Percentiles rank a stretch among this genome's conserved stretches.
Evolutionary conservation across 1,140 invertebrate species (phyloP).

Genomic region (Palaemon carinicauda): DNA sequence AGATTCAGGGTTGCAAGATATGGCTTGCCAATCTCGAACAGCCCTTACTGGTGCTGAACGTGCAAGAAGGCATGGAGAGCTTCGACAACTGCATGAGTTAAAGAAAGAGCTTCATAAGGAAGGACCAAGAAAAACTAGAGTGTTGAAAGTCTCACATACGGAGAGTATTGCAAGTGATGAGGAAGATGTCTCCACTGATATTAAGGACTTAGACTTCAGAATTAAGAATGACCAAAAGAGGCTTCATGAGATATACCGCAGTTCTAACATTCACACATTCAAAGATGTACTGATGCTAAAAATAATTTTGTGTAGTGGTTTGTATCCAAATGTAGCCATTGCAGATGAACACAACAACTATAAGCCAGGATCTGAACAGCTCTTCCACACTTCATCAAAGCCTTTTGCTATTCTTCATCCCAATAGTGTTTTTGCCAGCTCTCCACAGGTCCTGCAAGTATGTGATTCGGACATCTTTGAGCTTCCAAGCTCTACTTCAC

Average conservation of each 20-base stretch:
- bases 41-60: constrained; percentile 75
- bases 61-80: constrained; percentile 82
- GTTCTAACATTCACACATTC: constrained; percentile 77
- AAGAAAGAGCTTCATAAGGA: constrained; percentile 75
- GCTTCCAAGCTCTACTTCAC: constrained; percentile 71
- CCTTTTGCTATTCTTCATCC: constrained; percentile 91
- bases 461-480: constrained; percentile 77
- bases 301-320: constrained; percentile 86
- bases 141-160: constrained; percentile 71
- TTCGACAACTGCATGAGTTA: constrained; percentile 83
- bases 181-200: constrained; percentile 74
- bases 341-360: constrained; percentile 93
- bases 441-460: constrained; percentile 81
- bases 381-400: constrained; percentile 89
- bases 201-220: constrained; percentile 78
- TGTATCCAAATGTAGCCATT: constrained; percentile 93
- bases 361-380: constrained; percentile 82
- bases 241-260: constrained; percentile 72
- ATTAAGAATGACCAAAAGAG: constrained; percentile 51
- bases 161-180: constrained; percentile 67
- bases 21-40: constrained; percentile 57
- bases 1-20: constrained; percentile 62
- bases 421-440: constrained; percentile 84
- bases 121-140: constrained; percentile 76
- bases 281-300: constrained; percentile 89